Percentiles rank a stretch among this genome's conserved stretches.
phyloP scores from a whole-genome alignment of 35 echinoderm and acorn worm genomes.

The Ptychodera flava region DNA sequence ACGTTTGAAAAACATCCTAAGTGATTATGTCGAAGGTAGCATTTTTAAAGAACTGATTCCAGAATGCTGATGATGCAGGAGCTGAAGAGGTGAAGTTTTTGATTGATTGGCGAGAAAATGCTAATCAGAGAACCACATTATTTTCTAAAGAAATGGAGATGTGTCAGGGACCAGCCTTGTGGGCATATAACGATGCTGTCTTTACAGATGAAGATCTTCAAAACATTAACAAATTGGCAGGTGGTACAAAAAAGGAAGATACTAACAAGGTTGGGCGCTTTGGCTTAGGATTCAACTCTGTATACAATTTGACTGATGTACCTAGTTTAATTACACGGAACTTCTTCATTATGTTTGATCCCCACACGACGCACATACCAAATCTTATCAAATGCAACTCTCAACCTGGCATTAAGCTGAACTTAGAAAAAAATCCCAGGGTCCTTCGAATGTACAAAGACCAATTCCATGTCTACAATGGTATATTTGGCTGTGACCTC shows the following conservation, averaged over 20 bases:
- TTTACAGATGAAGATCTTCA: not conserved
- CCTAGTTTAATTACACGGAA: not conserved
- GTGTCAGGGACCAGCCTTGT: not conserved
- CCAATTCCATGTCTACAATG: constrained; percentile 68
- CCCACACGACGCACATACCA: constrained; percentile 48
- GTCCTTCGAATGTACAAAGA: constrained; percentile 28
- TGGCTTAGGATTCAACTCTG: not conserved
- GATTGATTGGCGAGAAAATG: constrained; percentile 25
- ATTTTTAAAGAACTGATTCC: constrained; percentile 26
- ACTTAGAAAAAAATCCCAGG: constrained; percentile 26
- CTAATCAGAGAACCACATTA: not conserved
- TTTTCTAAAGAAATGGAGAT: not conserved
- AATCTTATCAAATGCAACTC: constrained; percentile 12
- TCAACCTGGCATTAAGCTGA: constrained; percentile 48
- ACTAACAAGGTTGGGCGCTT: not conserved
- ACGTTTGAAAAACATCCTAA: constrained; percentile 30
- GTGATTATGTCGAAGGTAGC: constrained; percentile 13
- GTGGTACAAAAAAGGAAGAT: not conserved
- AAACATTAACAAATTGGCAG: not conserved
- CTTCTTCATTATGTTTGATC: constrained; percentile 51
- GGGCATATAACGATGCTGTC: not conserved
- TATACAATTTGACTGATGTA: not conserved
- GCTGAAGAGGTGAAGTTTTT: constrained; percentile 39
- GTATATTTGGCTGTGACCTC: constrained; percentile 63
- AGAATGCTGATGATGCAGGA: constrained; percentile 23